Conservation (phyloP, 2,113 vertebrate species). For the Caranx melampygus region DNA sequence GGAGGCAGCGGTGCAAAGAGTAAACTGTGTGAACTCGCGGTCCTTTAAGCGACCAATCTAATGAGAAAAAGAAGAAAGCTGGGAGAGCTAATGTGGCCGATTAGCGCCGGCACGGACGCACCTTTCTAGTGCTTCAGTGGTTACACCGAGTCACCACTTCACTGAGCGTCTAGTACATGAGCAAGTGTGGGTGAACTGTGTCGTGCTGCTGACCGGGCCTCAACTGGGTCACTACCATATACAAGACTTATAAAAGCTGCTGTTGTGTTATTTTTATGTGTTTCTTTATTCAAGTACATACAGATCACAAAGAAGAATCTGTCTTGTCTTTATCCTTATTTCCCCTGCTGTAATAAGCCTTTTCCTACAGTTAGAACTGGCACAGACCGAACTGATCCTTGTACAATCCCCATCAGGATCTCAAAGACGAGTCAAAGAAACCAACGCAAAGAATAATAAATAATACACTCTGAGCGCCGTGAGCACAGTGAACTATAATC, state of each 20-base stretch:
- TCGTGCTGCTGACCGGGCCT: neutral
- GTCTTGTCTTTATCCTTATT: too few species aligned
- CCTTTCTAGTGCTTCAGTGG: too few species aligned
- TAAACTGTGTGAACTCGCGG: neutral
- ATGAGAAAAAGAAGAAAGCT: neutral
- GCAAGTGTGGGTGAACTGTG: neutral
- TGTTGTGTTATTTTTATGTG: neutral
- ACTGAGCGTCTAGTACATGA: neutral
- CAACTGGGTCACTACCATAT: neutral
- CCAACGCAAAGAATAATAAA: neutral
- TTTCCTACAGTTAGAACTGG: neutral
- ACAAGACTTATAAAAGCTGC: neutral
- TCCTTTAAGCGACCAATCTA: neutral
- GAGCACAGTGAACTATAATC: neutral
- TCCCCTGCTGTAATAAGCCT: too few species aligned
- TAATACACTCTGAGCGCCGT: neutral
- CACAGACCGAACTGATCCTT: neutral
- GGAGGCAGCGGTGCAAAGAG: neutral
- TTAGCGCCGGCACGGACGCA: neutral
- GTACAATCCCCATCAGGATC: neutral
- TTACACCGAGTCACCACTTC: neutral
- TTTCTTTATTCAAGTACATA: neutral
- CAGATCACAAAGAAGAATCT: too few species aligned
- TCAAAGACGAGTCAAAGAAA: neutral
- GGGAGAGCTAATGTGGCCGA: neutral